Base-by-base conservation (phyloP, 2,113 vertebrate species). In the Progne subis region DNA sequence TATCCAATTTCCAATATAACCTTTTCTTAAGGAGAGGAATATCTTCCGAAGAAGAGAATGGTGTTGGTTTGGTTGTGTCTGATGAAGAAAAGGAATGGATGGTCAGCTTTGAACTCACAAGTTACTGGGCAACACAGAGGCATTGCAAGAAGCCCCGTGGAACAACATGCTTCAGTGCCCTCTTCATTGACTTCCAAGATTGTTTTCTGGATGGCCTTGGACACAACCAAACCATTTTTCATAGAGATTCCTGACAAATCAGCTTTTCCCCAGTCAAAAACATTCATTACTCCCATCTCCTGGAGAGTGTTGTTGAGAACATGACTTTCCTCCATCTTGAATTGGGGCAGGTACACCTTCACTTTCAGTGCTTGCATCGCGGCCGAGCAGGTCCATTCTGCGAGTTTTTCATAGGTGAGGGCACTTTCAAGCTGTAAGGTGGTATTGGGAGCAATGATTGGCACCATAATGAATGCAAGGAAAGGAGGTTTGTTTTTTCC, bases 231-330 rank as follows among this genome's bases (percentile, higher is more conserved):
- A 34, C 96, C 95, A 13, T 92, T 92, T 72, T 95, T 95, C 3
- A 6, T 39, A 60, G 97, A 96, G 55, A 98, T 97, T 43, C 98
- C 98, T 44, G 98, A 98, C 53, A 98, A 96, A 71, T 98, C 97
- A 50, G 98, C 98, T 63, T 77, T 96, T 76, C 96, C 92, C 41
- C 95, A 95, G 68, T 97, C 96, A 68, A 98, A 98, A 46, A 97
- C 90, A 44, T 97, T 96, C 24, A 56, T 88, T 84, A 98, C 49
- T 71, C 98, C 97, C 41, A 98, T 72, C 10, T 94, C 69, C 68
- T 88, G 86, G 20, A 98, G 91, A 21, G 95, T 64, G 15, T 17
- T 25, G 34, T 95, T 96, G 63, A 97, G 84, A 70, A 97, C 59
- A 5, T 97, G 96, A 28, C 83, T 91, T 91, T 94, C 95, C 67